Evolutionary conservation across 2,888 invertebrate genomes (phyloP), one percentile per base, ranked within the genome.

Genomic region (Helicoverpa assulta): DNA sequence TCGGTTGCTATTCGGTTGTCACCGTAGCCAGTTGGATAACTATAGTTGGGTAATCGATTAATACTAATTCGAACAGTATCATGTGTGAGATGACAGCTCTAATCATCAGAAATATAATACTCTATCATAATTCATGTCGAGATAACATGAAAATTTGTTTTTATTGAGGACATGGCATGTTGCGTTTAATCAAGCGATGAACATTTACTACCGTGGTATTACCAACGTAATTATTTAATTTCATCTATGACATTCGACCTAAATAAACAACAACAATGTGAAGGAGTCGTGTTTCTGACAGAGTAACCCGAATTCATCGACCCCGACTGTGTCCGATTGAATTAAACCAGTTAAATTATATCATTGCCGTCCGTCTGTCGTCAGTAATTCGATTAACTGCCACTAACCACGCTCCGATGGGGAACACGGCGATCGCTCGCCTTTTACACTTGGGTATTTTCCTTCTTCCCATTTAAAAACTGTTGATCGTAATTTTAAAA

Each of bases 291-390:
- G 84, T 87, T 86, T 87, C 84, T 88, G 86, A 85, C 87, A 85
- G 88, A 89, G 88, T 91, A 93, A 94, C 93, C 94, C 88, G 88
- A 92, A 93, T 94, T 92, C 90, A 82, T 88, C 89, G 93, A 92
- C 92, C 93, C 89, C 92, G 78, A 89, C 92, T 91, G 92, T 90
- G 92, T 90, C 93, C 83, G 90, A 93, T 94, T 92, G 89, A 92
- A 94, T 94, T 94, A 92, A 93, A 92, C 90, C 91, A 94, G 93
- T 92, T 93, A 92, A 95, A 94, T 95, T 94, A 94, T 94, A 94
- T 94, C 93, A 95, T 92, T 94, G 93, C 86, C 86, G 90, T 88
- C 87, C 85, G 90, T 89, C 90, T 88, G 89, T 90, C 89, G 89
- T 84, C 89, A 75, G 89, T 95, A 93, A 95, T 92, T 94, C 92